These are phyloP conservation scores for Machimus atricapillus DNA, from an alignment of 2,888 invertebrate species.

Conservation along the genomic window DNA sequence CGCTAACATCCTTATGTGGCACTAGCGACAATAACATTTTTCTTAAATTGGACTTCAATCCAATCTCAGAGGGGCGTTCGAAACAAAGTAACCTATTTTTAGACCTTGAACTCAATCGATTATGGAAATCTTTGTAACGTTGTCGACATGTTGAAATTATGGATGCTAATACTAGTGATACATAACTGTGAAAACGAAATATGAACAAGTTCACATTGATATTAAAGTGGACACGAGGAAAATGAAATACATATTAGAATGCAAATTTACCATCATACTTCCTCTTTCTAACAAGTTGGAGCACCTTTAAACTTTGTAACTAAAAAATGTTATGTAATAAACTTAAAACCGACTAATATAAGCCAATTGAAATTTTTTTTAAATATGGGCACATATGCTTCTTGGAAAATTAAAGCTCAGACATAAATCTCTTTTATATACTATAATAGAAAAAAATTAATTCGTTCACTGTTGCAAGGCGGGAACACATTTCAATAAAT, in stretches of 20 bases:
- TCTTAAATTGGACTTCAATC: neutral
- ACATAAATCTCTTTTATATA: neutral
- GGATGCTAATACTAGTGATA: neutral
- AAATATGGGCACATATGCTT: neutral
- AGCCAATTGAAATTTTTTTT: neutral
- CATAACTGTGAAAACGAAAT: neutral
- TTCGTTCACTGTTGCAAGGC: neutral
- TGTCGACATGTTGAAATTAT: neutral
- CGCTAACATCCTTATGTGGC: neutral
- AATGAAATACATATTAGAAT: neutral
- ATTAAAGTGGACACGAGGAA: neutral
- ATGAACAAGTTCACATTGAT: neutral
- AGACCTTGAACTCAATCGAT: neutral
- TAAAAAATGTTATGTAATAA: neutral
- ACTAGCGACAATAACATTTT: neutral
- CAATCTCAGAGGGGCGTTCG: neutral
- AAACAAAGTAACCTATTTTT: neutral
- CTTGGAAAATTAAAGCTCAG: neutral
- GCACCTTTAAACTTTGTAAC: neutral
- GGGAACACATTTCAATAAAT: neutral
- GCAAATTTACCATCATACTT: neutral
- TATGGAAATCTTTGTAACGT: neutral
- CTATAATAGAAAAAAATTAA: neutral
- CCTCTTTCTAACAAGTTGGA: neutral
- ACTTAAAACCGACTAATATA: too few species aligned